Conservation (phyloP, 2,888 invertebrate genomes). For the Caradrina kadenii region DNA sequence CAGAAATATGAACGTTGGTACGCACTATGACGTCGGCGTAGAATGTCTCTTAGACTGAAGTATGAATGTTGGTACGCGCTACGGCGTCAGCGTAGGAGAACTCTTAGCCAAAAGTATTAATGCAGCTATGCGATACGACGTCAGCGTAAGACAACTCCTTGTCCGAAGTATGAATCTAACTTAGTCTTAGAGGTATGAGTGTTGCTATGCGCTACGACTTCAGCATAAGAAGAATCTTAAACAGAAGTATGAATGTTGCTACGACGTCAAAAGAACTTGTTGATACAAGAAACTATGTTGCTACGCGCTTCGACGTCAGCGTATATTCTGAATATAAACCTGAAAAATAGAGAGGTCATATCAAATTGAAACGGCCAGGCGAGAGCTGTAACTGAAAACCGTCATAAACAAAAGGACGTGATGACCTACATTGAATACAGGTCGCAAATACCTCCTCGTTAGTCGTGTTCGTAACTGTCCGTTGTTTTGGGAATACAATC, state of each 20-base stretch:
- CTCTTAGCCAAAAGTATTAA: neutral
- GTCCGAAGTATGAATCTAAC: too few species aligned
- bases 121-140: neutral
- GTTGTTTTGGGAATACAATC: constrained; percentile 14
- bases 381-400: constrained; percentile 18
- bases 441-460: constrained; percentile 23
- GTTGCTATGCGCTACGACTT: neutral
- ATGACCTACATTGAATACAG: constrained; percentile 40
- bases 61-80: neutral
- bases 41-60: neutral
- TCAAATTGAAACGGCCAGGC: constrained; percentile 24
- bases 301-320: too few species aligned
- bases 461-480: neutral
- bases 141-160: neutral
- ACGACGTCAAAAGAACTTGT: neutral
- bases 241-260: neutral
- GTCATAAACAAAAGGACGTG: constrained; percentile 11
- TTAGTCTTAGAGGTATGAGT: too few species aligned
- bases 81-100: neutral
- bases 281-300: neutral
- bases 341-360: neutral
- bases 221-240: neutral
- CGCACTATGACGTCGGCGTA: neutral
- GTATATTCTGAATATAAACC: neutral
- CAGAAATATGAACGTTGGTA: neutral